A percentile compares a stretch with the other conserved stretches of the same genome.
Conservation (phyloP, 1,140 invertebrate genomes). For the Brachionus manjavacas region DNA sequence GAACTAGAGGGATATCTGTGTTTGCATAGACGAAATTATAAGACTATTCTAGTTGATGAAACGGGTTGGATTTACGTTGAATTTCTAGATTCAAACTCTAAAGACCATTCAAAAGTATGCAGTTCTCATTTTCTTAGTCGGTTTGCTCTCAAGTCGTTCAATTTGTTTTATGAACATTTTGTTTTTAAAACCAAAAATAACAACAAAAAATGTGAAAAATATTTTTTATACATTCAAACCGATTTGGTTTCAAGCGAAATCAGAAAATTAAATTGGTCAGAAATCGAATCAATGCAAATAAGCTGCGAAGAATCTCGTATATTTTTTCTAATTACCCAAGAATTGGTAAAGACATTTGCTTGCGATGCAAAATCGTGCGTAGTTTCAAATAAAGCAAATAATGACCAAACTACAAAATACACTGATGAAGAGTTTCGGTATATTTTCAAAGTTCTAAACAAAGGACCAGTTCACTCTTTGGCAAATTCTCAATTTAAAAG, state of each 20-base stretch:
- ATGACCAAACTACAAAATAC: neutral
- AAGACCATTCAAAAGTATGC: neutral
- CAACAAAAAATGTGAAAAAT: neutral
- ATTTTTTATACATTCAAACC: neutral
- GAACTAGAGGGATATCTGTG: neutral
- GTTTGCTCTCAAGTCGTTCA: neutral
- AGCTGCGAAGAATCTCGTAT: neutral
- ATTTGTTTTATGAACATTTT: neutral
- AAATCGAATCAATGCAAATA: neutral
- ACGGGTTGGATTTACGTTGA: conserved; percentile 23
- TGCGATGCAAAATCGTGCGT: neutral
- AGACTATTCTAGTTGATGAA: conserved; percentile 17
- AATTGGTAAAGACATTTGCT: neutral
- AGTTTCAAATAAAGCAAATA: neutral
- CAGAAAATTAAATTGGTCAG: neutral
- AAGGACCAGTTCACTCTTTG: neutral
- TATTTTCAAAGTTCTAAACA: neutral
- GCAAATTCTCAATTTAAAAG: conserved; percentile 32
- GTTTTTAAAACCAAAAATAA: neutral
- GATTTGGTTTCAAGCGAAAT: neutral
- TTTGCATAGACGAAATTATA: conserved; percentile 36
- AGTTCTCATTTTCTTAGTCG: neutral
- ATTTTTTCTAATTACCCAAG: conserved; percentile 20
- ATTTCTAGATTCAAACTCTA: neutral
- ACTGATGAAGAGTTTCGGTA: neutral